phyloP scores from a whole-genome alignment of 2,888 invertebrate genomes.

The Thymelicus sylvestris region DNA sequence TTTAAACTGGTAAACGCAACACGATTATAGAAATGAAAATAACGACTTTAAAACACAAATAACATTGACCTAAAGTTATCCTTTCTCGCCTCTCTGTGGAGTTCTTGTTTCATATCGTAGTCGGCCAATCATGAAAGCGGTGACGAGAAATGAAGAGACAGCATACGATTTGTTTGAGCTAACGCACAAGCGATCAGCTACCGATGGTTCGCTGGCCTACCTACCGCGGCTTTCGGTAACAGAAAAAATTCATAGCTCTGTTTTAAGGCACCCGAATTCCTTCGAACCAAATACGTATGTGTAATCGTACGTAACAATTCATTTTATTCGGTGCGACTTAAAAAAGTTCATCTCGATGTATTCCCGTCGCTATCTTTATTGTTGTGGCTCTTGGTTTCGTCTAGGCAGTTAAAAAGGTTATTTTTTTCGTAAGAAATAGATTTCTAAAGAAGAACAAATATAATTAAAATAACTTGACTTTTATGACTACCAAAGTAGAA shows the following conservation, averaged over 20 bases:
- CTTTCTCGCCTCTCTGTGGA: constrained; percentile 16
- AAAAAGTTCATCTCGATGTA: constrained; percentile 37
- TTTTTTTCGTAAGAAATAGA: background rate
- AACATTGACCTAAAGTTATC: background rate
- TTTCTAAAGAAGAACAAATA: no score
- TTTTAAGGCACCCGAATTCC: constrained; percentile 78
- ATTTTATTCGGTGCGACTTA: constrained; percentile 68
- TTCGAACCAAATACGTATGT: constrained; percentile 79
- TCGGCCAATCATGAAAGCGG: constrained; percentile 51
- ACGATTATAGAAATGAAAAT: background rate
- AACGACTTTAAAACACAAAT: background rate
- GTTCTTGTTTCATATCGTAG: constrained; percentile 22
- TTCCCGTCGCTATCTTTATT: constrained; percentile 28
- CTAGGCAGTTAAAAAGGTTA: constrained; percentile 13
- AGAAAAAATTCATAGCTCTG: constrained; percentile 71
- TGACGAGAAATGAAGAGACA: constrained; percentile 75
- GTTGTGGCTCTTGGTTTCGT: constrained; percentile 36
- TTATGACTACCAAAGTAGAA: no score
- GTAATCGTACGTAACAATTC: constrained; percentile 80
- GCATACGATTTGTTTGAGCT: constrained; percentile 84
- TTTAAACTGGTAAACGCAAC: background rate
- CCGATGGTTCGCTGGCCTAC: constrained; percentile 83
- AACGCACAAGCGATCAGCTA: constrained; percentile 78
- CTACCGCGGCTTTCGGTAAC: constrained; percentile 73
- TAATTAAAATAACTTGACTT: no score